phyloP scores from a whole-genome alignment of 2,888 invertebrate genomes.

The Griposia aprilina region DNA sequence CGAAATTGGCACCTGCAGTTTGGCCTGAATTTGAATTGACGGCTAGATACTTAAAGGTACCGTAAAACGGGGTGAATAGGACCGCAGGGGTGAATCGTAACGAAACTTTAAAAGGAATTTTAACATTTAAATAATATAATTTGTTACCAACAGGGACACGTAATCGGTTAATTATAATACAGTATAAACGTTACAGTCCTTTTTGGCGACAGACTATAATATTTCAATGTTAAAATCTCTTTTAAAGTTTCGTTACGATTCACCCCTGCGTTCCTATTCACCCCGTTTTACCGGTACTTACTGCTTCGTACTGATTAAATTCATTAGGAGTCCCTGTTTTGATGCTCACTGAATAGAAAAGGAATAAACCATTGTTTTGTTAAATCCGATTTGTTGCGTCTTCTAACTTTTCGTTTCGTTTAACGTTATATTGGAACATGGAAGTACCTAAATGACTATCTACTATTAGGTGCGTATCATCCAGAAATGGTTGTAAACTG shows the following conservation, averaged over 20 bases:
- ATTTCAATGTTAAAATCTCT: no score
- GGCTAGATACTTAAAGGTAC: conserved; percentile 27
- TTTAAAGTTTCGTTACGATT: no score
- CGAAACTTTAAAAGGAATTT: no score
- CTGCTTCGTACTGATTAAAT: conserved; percentile 53
- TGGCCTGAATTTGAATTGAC: conserved; percentile 56
- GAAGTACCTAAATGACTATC: background rate
- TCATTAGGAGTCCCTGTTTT: conserved; percentile 25
- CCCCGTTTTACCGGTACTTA: no score
- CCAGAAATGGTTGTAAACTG: background rate
- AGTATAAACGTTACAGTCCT: no score
- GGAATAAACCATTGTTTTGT: conserved; percentile 13
- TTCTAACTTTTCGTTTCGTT: background rate
- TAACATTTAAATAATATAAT: no score
- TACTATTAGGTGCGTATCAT: background rate
- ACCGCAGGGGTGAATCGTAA: no score
- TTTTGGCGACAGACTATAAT: no score
- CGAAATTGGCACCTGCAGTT: conserved; percentile 50
- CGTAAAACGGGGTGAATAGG: no score
- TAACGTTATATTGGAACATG: background rate
- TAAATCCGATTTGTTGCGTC: background rate
- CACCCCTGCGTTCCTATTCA: no score
- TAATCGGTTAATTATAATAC: no score
- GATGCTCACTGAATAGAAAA: conserved; percentile 12
- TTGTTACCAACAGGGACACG: no score